Percentiles rank a stretch among this genome's conserved stretches.
Conservation (phyloP, 2,888 invertebrate species). For the Nymphalis urticae region DNA sequence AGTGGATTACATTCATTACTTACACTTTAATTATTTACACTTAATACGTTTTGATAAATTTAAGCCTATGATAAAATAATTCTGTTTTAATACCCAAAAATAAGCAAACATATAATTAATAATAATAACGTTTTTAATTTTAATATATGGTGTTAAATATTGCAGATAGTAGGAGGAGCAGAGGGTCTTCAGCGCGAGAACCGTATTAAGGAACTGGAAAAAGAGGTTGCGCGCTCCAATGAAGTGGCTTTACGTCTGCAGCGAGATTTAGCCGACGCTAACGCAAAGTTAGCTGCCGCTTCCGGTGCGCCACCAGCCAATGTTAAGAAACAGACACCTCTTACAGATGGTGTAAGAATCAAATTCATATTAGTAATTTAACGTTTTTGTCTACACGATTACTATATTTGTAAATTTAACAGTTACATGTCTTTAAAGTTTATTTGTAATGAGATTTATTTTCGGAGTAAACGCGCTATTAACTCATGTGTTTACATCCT, state of each 20-base stretch:
- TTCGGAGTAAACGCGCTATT: neutral
- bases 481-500: too few relatives aligned
- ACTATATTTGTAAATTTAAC: neutral
- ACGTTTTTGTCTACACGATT: neutral
- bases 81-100: neutral
- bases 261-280: conserved; percentile 86
- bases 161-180: conserved; percentile 80
- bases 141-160: conserved; percentile 4
- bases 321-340: conserved; percentile 82
- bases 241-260: conserved; percentile 87
- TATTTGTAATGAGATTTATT: neutral
- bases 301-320: conserved; percentile 65
- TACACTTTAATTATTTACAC: too few relatives aligned
- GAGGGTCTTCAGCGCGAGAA: conserved; percentile 83
- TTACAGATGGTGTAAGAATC: conserved; percentile 80
- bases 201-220: conserved; percentile 90
- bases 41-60: too few relatives aligned
- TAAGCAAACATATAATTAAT: neutral
- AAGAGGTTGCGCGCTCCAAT: conserved; percentile 90
- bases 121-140: neutral
- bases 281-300: conserved; percentile 76
- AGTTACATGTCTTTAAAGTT: too few relatives aligned
- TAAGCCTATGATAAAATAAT: too few relatives aligned
- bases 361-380: neutral
- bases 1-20: too few relatives aligned